A percentile compares a stretch with the other conserved stretches of the same genome.
These are phyloP conservation scores for Sylvicola cinctus DNA, from an alignment of 2,888 invertebrate genomes.

Conservation along the genomic window DNA sequence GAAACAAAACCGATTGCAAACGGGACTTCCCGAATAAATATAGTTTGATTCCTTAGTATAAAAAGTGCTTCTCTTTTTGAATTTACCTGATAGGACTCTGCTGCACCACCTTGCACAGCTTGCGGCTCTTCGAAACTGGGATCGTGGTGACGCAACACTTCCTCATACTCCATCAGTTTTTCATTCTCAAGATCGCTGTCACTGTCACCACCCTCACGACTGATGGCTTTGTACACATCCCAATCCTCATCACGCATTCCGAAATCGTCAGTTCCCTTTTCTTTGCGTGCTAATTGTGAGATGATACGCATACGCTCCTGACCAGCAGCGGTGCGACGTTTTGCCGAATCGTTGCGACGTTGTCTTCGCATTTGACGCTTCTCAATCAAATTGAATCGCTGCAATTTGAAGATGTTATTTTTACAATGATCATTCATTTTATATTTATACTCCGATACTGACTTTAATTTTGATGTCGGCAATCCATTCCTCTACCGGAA, in stretches of 20 bases:
- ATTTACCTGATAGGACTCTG: conserved; percentile 45
- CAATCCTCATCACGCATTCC: conserved; percentile 88
- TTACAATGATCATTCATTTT: neutral
- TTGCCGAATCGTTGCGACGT: conserved; percentile 70
- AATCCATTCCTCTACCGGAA: conserved; percentile 18
- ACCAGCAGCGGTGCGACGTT: conserved; percentile 74
- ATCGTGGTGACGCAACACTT: conserved; percentile 65
- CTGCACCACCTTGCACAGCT: conserved; percentile 28
- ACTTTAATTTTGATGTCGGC: conserved; percentile 14
- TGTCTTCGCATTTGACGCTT: conserved; percentile 56
- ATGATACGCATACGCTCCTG: conserved; percentile 91
- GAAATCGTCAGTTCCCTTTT: conserved; percentile 72
- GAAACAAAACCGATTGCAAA: conserved; percentile 32
- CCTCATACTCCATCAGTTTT: conserved; percentile 66
- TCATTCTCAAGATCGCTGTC: conserved; percentile 88
- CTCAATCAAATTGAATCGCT: conserved; percentile 31
- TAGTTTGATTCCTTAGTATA: neutral
- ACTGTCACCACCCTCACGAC: conserved; percentile 54
- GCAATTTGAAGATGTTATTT: conserved; percentile 4
- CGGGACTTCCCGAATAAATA: neutral
- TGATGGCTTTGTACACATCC: conserved; percentile 89
- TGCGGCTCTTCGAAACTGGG: conserved; percentile 38
- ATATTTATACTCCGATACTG: neutral
- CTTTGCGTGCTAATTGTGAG: conserved; percentile 64
- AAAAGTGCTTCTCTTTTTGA: neutral